Evolutionary conservation across 2,113 vertebrate genomes (phyloP), one percentile per base, ranked within the genome.

Genomic region (Prunella himalayana): DNA sequence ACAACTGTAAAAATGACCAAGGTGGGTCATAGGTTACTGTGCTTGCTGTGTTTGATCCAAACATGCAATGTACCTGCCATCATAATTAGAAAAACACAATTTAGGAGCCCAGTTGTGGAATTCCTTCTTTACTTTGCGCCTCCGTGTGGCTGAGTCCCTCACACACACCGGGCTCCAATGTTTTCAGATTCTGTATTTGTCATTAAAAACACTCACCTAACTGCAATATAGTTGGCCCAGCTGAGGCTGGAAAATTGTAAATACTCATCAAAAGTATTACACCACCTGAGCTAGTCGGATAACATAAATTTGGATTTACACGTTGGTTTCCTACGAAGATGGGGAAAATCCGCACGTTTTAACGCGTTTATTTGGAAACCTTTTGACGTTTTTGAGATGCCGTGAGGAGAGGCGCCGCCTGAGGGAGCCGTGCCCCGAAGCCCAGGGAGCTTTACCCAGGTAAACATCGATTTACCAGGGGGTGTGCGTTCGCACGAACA

Each of bases 401-500:
- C 16, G 3, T 4, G 44, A 63, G 78, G 22, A 6, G 27, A 41
- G 30, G 33, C 22, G 18, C 1, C n/a, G 5, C 24, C 37, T 33
- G 47, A 57, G n/a, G 31, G 41, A 45, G 22, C 0, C 3, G 2
- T 1, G n/a, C 12, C 27, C 5, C 53, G 15, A 33, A 28, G 7
- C 13, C 7, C 33, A 8, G 3, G 10, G 10, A n/a, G 11, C 45
- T 59, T 59, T 16, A 13, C 7, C 4, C 13, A 8, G 24, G 1
- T 11, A 25, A 27, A 65, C 0, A 33, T 31, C 7, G 4, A 11
- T 51, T 44, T 24, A 19, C 2, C 53, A 4, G 9, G 0, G 7
- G 5, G 4, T 1, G 28, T 1, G 0, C 2, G 10, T 5, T 41
- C 39, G 35, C 42, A 45, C 5, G 25, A 37, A 28, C 11, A 22